Evolutionary conservation across 2,113 vertebrate species (phyloP), one percentile per base, ranked within the genome.

Genomic region (Atractosteus spatula): DNA sequence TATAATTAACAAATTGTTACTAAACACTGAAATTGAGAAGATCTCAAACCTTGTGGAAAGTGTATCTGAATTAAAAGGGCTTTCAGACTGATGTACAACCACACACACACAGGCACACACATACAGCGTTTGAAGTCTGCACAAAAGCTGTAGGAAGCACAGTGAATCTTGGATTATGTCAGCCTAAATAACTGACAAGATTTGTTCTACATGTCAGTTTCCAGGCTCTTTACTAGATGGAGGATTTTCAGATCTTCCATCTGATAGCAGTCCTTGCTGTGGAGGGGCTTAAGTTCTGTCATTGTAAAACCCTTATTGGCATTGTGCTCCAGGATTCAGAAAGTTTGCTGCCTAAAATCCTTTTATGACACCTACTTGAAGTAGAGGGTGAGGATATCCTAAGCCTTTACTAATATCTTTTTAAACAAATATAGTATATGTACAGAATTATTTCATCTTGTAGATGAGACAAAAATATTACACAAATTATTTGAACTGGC

Each of bases 191-290:
- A 68, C 67, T 61, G 51, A 29, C 63, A 68, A 76, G 74, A 78
- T 78, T 77, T 81, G 72, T 73, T 75, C 72, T 69, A 74, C 71
- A 76, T 70, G 77, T 74, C 74, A 68, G 56, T 76, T 76, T 70
- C 45, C 68, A 64, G 74, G 62, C 59, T 71, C 71, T 76, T 76
- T 72, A 71, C 41, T 54, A 76, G 74, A 74, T 47, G 65, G 71
- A 71, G 74, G 74, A 76, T 74, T 76, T 78, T 71, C 62, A 74
- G 79, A 76, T 78, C 71, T 71, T 62, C 51, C 55, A 41, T 70
- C n/a, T 51, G 70, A 76, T 63, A 72, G 64, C 66, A 41, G 66
- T 47, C 51, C 59, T 41, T 69, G 70, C 77, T 45, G 73, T 75
- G 73, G 51, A 74, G 57, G 68, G 68, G 41, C 73, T 71, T 76